Percentiles rank a stretch among this genome's conserved stretches.
Conservation (phyloP, 2,797 vertebrate genomes). For the Cirrhinus molitorella region DNA sequence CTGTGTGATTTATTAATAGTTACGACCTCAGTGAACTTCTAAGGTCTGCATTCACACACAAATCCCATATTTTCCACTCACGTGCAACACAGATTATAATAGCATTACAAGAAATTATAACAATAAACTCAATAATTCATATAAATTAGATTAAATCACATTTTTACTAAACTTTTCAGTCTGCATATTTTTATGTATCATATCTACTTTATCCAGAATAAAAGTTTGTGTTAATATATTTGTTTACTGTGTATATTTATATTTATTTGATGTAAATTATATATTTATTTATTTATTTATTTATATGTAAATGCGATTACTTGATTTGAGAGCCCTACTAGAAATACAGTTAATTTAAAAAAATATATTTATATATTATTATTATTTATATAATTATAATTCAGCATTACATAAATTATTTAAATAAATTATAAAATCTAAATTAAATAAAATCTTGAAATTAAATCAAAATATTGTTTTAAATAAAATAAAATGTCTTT, state of each 20-base stretch:
- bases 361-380: background rate
- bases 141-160: background rate
- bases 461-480: too few species aligned
- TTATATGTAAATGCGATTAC: too few species aligned
- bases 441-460: background rate
- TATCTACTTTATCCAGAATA: too few species aligned
- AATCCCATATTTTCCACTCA: background rate
- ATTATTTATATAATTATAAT: background rate
- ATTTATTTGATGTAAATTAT: too few species aligned
- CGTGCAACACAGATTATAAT: background rate
- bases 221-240: too few species aligned
- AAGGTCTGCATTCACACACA: background rate
- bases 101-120: background rate
- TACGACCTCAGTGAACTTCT: background rate
- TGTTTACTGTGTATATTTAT: too few species aligned
- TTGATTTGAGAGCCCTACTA: too few species aligned
- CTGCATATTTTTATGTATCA: too few species aligned
- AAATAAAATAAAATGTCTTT: too few species aligned
- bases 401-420: background rate
- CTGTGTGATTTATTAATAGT: slow-evolving; percentile 8
- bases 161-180: too few species aligned
- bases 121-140: background rate
- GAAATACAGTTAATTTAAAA: too few species aligned
- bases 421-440: background rate
- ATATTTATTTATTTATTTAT: too few species aligned